Percentiles rank a stretch among this genome's conserved stretches.
Conservation (phyloP, 2,113 vertebrate genomes). For the Microcebus lehilahytsara region DNA sequence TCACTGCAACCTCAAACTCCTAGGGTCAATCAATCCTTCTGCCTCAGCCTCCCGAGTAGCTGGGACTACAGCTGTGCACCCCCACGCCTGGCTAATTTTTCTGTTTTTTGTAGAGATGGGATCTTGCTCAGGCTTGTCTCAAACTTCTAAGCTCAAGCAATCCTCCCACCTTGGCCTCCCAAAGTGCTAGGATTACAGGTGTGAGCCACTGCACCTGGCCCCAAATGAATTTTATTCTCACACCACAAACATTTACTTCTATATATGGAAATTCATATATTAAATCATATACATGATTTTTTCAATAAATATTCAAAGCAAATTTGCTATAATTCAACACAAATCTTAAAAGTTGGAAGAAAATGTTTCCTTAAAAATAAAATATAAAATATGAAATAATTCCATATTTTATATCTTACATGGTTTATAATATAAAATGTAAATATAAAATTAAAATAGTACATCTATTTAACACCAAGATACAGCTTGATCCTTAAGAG, state of each 20-base stretch:
- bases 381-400: background rate
- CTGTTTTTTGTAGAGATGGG: no score
- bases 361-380: slow-evolving; percentile 7
- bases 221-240: background rate
- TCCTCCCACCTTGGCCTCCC: no score
- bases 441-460: background rate
- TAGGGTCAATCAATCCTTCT: no score
- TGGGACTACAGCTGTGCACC: no score
- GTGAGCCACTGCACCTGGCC: no score
- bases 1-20: no score
- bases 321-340: slow-evolving; percentile 3
- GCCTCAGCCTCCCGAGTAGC: no score
- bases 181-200: no score
- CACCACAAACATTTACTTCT: background rate
- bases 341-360: slow-evolving; percentile 24
- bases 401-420: background rate
- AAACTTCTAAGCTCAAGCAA: no score
- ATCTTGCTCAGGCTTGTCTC: no score
- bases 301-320: background rate
- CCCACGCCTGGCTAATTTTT: no score
- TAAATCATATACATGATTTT: background rate
- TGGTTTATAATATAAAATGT: background rate
- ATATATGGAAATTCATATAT: background rate
- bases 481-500: background rate
- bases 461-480: slow-evolving; percentile 5